A percentile compares a stretch with the other conserved stretches of the same genome.
Evolutionary conservation across 2,113 vertebrate genomes (phyloP).

Genomic region (Psephotus haematonotus): DNA sequence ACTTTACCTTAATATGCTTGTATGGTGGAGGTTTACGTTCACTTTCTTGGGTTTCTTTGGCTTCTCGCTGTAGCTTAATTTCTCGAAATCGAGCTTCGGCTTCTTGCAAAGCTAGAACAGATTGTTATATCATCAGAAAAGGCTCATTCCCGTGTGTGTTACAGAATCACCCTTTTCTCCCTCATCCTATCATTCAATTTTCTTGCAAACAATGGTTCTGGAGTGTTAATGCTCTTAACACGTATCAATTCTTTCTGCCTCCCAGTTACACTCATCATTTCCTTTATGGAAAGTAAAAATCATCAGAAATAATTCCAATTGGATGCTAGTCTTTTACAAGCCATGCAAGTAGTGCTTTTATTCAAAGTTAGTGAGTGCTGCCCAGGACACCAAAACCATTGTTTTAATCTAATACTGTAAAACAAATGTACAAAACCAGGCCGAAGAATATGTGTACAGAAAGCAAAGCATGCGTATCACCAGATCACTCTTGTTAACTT

Average conservation of each 20-base stretch:
- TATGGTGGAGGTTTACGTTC: conserved; percentile 93
- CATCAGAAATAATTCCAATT: background rate
- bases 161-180: background rate
- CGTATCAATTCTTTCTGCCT: background rate
- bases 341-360: background rate
- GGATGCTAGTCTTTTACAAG: background rate
- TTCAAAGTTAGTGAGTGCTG: background rate
- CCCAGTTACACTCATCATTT: background rate
- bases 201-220: background rate
- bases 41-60: conserved; percentile 92
- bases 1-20: conserved; percentile 93
- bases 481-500: background rate
- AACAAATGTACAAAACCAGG: background rate
- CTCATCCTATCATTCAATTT: background rate
- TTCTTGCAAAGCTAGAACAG: conserved; percentile 86
- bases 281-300: background rate
- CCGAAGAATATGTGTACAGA: background rate
- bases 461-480: background rate
- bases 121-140: background rate
- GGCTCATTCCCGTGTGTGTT: background rate
- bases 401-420: background rate
- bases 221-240: background rate
- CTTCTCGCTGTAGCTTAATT: conserved; percentile 89
- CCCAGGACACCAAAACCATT: background rate
- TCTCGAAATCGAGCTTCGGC: conserved; percentile 92